These are phyloP conservation scores for Zaprionus obscuricornis DNA, from an alignment of 2,888 invertebrate species.

Conservation along the genomic window DNA sequence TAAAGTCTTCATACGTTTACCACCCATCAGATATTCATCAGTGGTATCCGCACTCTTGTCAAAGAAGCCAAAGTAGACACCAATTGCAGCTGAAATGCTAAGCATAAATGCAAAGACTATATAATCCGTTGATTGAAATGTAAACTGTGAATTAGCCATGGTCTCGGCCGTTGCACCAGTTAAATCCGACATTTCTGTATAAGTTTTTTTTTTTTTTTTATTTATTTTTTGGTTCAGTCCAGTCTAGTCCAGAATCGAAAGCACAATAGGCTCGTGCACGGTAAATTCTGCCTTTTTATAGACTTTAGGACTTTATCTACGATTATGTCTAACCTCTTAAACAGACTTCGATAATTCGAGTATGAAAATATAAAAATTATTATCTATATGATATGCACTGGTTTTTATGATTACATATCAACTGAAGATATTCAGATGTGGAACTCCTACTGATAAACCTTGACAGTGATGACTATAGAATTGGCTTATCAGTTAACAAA, in stretches of 20 bases:
- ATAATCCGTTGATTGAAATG: constrained; percentile 84
- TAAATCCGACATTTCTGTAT: constrained; percentile 39
- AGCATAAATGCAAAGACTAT: constrained; percentile 85
- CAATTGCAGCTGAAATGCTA: constrained; percentile 85
- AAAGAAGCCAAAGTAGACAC: constrained; percentile 85
- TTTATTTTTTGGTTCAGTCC: too few relatives aligned
- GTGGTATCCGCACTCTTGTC: constrained; percentile 84
- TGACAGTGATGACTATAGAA: constrained; percentile 9
- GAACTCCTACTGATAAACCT: constrained; percentile 18
- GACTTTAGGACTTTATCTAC: constrained; percentile 5
- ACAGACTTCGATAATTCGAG: constrained; percentile 20
- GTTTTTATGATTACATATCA: too few relatives aligned
- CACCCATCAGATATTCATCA: constrained; percentile 86
- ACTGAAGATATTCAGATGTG: constrained; percentile 2
- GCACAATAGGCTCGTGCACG: constrained; percentile 1
- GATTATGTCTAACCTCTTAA: not conserved
- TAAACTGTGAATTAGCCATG: constrained; percentile 54
- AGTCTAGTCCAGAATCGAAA: constrained; percentile 11
- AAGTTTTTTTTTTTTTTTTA: too few relatives aligned
- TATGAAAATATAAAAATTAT: not conserved
- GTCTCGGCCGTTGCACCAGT: constrained; percentile 38
- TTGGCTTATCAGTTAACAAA: constrained; percentile 15
- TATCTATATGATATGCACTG: constrained; percentile 46
- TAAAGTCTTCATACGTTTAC: constrained; percentile 85
- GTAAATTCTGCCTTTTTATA: constrained; percentile 15